phyloP scores from a whole-genome alignment of 1,140 invertebrate species.

The Hylaeus anthracinus region DNA sequence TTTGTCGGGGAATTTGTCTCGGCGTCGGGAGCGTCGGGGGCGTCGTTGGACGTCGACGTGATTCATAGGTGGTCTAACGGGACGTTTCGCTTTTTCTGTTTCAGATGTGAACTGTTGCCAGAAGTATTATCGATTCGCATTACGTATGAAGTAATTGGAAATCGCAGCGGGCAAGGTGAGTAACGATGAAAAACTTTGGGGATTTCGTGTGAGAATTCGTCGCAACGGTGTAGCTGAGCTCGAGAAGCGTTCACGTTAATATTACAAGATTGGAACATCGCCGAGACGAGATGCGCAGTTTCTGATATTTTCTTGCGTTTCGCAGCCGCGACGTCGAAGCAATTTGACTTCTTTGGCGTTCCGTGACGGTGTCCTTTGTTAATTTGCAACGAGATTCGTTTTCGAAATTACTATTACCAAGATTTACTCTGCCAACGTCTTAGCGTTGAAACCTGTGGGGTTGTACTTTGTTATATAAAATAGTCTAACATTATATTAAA shows the following conservation, averaged over 20 bases:
- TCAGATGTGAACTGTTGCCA: constrained; percentile 63
- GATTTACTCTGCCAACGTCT: no score
- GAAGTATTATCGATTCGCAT: constrained; percentile 64
- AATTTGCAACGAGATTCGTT: no score
- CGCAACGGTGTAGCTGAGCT: background rate
- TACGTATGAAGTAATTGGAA: constrained; percentile 53
- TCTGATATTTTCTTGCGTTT: background rate
- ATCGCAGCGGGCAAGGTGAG: constrained; percentile 59
- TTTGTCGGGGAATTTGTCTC: constrained; percentile 34
- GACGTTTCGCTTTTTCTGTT: constrained; percentile 43
- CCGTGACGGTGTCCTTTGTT: no score
- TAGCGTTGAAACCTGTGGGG: no score
- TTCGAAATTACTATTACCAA: no score
- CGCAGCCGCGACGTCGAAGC: background rate
- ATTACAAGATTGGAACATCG: background rate
- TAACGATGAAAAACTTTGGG: background rate
- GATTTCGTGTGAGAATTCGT: background rate
- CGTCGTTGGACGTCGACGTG: constrained; percentile 25
- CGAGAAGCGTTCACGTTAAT: background rate
- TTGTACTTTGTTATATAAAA: no score
- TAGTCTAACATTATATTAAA: no score
- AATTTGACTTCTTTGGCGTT: background rate
- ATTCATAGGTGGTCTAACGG: constrained; percentile 28
- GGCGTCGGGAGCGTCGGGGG: constrained; percentile 20
- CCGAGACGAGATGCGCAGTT: background rate